Conservation (phyloP, 1,140 invertebrate genomes). For the Protaetia brevitarsis region DNA sequence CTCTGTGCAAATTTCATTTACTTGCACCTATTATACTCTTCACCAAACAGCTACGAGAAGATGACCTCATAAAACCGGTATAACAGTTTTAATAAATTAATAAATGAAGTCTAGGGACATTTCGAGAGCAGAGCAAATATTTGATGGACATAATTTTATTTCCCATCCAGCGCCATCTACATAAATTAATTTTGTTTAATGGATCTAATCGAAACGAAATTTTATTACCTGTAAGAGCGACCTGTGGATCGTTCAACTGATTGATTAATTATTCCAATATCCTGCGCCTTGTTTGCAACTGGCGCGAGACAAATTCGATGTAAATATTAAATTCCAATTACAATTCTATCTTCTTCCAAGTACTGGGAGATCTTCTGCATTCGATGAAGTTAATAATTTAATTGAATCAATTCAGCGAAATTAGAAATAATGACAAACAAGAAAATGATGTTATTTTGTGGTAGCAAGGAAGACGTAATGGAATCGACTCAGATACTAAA, state of each 20-base stretch:
- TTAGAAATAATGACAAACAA: neutral
- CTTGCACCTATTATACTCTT: too few relatives aligned
- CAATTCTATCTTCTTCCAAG: neutral
- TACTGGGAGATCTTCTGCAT: neutral
- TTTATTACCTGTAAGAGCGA: conserved; percentile 17
- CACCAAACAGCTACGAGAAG: too few relatives aligned
- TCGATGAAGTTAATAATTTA: neutral
- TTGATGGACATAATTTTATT: conserved; percentile 14
- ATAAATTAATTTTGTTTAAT: conserved; percentile 21
- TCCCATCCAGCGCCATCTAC: neutral
- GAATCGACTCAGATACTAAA: too few relatives aligned
- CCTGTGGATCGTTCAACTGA: conserved; percentile 5
- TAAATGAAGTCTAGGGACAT: conserved; percentile 14
- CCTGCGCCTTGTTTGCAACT: conserved; percentile 1
- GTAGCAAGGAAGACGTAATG: too few relatives aligned
- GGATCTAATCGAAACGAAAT: conserved; percentile 19
- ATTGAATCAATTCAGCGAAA: neutral
- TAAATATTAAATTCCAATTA: conserved; percentile 21
- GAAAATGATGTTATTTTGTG: too few relatives aligned
- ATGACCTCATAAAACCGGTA: too few relatives aligned
- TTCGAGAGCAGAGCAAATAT: conserved; percentile 10
- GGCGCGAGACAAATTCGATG: neutral
- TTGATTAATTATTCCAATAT: conserved; percentile 20
- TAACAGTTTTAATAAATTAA: too few relatives aligned
- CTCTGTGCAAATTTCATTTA: too few relatives aligned